phyloP scores from a whole-genome alignment of 1,140 invertebrate genomes.

The Diploscapter pachys region DNA sequence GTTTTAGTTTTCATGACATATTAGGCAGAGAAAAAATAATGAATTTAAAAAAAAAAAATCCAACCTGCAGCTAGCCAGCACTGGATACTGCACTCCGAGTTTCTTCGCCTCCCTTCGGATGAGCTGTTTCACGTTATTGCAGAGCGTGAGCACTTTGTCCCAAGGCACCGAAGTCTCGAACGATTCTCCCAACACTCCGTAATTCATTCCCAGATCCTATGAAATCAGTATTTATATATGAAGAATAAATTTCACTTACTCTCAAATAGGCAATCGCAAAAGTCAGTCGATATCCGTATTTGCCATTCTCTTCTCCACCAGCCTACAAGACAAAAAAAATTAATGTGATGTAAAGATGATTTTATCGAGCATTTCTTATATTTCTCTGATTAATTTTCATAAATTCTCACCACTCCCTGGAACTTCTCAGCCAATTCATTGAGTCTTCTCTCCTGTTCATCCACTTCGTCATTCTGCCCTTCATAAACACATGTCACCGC shows the following conservation, averaged over 20 bases:
- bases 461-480: slow-evolving; percentile 71
- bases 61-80: slow-evolving; percentile 62
- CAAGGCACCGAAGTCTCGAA: slow-evolving; percentile 98
- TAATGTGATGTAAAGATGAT: no score
- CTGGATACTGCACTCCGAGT: slow-evolving; percentile 61
- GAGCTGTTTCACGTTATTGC: slow-evolving; percentile 78
- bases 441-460: slow-evolving; percentile 74
- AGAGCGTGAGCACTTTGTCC: slow-evolving; percentile 66
- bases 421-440: slow-evolving; percentile 72
- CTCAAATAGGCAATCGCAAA: slow-evolving; percentile 98
- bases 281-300: slow-evolving; percentile 88
- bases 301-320: slow-evolving; percentile 86
- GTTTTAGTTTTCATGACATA: no score
- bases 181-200: slow-evolving; percentile 83
- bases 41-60: background rate
- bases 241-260: slow-evolving; percentile 57
- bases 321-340: slow-evolving; percentile 58
- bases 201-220: slow-evolving; percentile 85
- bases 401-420: slow-evolving; percentile 21
- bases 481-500: slow-evolving; percentile 91
- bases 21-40: no score
- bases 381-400: no score
- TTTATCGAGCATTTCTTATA: no score
- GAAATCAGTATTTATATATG: slow-evolving; percentile 21
- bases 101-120: slow-evolving; percentile 72